phyloP scores from a whole-genome alignment of 2,888 invertebrate genomes.

The Itoplectis maculator region DNA sequence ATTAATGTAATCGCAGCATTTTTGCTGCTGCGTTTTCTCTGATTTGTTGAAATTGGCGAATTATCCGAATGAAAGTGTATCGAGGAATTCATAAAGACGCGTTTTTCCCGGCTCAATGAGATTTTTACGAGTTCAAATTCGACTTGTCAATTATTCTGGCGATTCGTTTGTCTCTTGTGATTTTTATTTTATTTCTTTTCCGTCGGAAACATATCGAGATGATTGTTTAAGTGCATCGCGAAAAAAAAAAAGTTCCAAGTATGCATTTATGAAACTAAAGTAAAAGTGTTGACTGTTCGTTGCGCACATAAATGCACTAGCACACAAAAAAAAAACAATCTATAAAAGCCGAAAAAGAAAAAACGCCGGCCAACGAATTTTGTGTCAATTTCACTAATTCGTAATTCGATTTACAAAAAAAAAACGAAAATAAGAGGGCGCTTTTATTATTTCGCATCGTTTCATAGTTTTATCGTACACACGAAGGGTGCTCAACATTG shows the following conservation, averaged over 20 bases:
- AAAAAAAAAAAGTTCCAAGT: conserved; percentile 4
- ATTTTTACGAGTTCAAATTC: conserved; percentile 15
- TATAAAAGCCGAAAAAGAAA: neutral
- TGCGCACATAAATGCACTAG: conserved; percentile 22
- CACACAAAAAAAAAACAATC: conserved; percentile 10
- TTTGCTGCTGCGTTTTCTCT: conserved; percentile 4
- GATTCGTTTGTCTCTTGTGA: neutral
- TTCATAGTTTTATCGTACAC: conserved; percentile 36
- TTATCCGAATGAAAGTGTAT: too few species aligned
- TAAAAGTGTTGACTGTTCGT: neutral
- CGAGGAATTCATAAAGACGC: conserved; percentile 10
- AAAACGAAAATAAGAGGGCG: neutral
- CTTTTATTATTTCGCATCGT: conserved; percentile 14
- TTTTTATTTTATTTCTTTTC: neutral
- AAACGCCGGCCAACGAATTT: neutral
- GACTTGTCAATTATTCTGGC: conserved; percentile 7
- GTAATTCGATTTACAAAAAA: neutral
- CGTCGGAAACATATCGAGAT: neutral
- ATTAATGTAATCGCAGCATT: neutral
- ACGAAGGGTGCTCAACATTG: conserved; percentile 45
- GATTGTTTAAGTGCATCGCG: neutral
- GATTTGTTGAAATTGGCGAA: too few species aligned
- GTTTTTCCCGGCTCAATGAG: neutral
- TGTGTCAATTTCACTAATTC: neutral
- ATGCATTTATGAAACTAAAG: conserved; percentile 16